Percentiles rank a stretch among this genome's conserved stretches.
phyloP scores from a whole-genome alignment of 2,113 vertebrate genomes.

The Microcebus murinus region DNA sequence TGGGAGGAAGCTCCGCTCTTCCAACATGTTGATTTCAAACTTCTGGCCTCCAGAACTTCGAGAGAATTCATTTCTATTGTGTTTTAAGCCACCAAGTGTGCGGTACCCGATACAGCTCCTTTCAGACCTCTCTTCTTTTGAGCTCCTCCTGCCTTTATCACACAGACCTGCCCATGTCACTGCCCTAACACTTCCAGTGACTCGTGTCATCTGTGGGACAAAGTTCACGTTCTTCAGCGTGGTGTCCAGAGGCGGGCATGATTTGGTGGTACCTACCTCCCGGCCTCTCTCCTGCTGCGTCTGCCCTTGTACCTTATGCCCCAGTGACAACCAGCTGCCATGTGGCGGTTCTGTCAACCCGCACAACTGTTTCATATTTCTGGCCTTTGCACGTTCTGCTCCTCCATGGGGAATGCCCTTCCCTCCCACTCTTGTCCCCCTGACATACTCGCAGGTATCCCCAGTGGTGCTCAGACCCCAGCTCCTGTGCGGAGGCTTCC shows the following conservation, averaged over 20 bases:
- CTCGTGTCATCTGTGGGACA: background rate
- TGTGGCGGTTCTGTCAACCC: background rate
- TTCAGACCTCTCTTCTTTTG: background rate
- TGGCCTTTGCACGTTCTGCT: background rate
- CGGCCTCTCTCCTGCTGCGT: background rate
- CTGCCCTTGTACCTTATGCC: background rate
- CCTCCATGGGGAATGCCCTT: background rate
- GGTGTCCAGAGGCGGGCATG: background rate
- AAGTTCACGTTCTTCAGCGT: background rate
- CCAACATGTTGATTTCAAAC: background rate
- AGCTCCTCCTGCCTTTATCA: background rate
- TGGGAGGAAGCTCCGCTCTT: background rate
- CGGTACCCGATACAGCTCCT: too few species aligned
- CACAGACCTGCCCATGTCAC: background rate
- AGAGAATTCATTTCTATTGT: background rate
- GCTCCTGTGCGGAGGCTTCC: background rate
- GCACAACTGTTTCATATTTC: background rate
- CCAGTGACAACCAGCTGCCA: background rate
- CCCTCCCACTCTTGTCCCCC: background rate
- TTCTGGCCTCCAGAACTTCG: background rate
- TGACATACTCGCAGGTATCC: background rate
- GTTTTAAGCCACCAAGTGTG: background rate
- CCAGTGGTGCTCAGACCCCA: background rate
- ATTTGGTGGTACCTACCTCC: background rate
- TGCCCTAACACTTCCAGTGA: background rate